Evolutionary conservation across 2,888 invertebrate genomes (phyloP).

Genomic region (Ophioninae sp.): DNA sequence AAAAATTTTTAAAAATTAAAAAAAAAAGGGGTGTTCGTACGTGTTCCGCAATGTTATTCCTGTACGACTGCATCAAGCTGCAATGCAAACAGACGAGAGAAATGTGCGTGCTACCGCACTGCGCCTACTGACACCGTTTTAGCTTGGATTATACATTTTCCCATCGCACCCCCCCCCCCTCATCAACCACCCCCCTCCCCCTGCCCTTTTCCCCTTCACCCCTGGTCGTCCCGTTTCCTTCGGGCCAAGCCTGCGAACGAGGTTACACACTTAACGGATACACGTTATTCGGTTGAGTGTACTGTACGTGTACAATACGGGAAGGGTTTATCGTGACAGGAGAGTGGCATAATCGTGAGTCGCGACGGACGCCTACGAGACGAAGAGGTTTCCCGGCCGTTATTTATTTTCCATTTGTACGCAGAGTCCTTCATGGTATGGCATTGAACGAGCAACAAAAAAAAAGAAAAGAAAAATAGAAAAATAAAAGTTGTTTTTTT

Average conservation of each 20-base stretch:
- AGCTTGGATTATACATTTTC: constrained; percentile 59
- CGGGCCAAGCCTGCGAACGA: constrained; percentile 45
- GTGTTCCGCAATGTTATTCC: constrained; percentile 37
- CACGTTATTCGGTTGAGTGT: constrained; percentile 3
- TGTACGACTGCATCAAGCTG: constrained; percentile 55
- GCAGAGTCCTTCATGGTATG: constrained; percentile 17
- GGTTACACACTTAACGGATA: constrained; percentile 33
- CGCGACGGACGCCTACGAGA: background rate
- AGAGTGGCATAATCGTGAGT: constrained; percentile 56
- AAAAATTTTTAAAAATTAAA: too few relatives aligned
- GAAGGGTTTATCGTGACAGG: constrained; percentile 51
- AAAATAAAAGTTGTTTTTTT: background rate
- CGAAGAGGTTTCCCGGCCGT: background rate
- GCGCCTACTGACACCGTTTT: constrained; percentile 68
- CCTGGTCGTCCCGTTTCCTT: constrained; percentile 3
- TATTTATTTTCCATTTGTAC: constrained; percentile 27
- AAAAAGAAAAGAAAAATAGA: background rate
- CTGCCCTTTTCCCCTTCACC: too few relatives aligned
- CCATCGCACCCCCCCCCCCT: constrained; percentile 5
- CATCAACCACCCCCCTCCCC: constrained; percentile 2
- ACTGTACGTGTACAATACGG: constrained; percentile 32
- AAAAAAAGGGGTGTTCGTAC: background rate
- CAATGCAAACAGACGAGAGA: constrained; percentile 62
- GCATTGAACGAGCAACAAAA: constrained; percentile 21
- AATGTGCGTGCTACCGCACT: constrained; percentile 71